phyloP scores from a whole-genome alignment of 2,113 vertebrate species.

The Collichthys lucidus region DNA sequence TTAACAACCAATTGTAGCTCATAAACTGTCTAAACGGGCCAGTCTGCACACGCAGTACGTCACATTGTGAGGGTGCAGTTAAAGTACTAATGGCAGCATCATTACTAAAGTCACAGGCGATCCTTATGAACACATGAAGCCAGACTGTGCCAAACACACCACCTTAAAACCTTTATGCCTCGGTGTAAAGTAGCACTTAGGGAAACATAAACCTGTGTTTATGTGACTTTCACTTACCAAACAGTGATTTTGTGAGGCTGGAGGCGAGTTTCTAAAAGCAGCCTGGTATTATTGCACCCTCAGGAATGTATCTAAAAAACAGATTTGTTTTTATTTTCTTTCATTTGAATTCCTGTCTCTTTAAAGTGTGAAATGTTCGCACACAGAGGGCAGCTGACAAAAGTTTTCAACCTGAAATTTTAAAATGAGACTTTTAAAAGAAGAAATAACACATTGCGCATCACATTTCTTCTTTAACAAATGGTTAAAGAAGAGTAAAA shows the following conservation, averaged over 20 bases:
- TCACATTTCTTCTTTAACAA: background rate
- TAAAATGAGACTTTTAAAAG: background rate
- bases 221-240: conserved; percentile 67
- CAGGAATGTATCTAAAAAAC: conserved; percentile 50
- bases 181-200: conserved; percentile 63
- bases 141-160: conserved; percentile 49
- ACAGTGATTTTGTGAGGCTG: conserved; percentile 55
- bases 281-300: conserved; percentile 31
- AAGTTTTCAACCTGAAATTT: background rate
- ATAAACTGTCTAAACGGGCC: conserved; percentile 58
- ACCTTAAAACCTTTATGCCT: conserved; percentile 52
- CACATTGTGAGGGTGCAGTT: conserved; percentile 20
- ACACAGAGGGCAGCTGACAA: background rate
- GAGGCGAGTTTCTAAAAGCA: conserved; percentile 37
- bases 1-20: conserved; percentile 49
- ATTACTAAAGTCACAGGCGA: conserved; percentile 34
- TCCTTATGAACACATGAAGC: conserved; percentile 22
- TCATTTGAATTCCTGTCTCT: conserved; percentile 30
- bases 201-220: conserved; percentile 64
- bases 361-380: conserved; percentile 20
- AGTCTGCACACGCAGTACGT: conserved; percentile 15
- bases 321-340: conserved; percentile 39
- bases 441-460: background rate
- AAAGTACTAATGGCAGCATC: conserved; percentile 31
- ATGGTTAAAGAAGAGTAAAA: background rate